Conservation (phyloP, 1,140 invertebrate species). For the Luehdorfia chinensis region DNA sequence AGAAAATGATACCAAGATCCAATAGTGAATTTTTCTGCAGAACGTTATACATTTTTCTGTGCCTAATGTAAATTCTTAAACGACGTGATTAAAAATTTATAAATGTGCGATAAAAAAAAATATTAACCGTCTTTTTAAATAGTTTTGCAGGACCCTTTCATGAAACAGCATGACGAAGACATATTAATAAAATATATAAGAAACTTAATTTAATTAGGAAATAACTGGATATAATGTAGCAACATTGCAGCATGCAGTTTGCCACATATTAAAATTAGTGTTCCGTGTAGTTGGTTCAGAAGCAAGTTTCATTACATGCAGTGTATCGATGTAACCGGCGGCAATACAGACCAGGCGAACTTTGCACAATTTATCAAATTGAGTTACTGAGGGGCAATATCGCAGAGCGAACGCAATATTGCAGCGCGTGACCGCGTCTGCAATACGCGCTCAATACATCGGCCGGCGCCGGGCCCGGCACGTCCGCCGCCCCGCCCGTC, state of each 20-base stretch:
- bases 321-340: constrained; percentile 51
- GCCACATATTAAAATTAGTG: constrained; percentile 1
- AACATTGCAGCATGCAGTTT: not conserved
- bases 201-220: too few species aligned
- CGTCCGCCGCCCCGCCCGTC: constrained; percentile 60
- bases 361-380: constrained; percentile 76
- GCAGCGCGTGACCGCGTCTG: constrained; percentile 75
- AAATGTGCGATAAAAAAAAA: too few species aligned
- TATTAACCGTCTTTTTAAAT: too few species aligned
- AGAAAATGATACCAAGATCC: too few species aligned
- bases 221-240: too few species aligned
- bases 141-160: too few species aligned
- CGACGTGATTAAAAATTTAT: too few species aligned
- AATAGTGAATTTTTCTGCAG: too few species aligned
- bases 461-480: constrained; percentile 72
- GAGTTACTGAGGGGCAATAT: constrained; percentile 75
- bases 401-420: constrained; percentile 74
- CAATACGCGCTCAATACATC: constrained; percentile 77
- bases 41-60: too few species aligned
- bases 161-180: too few species aligned
- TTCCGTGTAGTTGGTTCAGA: constrained; percentile 16
- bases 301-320: constrained; percentile 45
- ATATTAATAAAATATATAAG: too few species aligned
- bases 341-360: constrained; percentile 58
- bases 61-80: too few species aligned